Conservation (phyloP, 2,888 invertebrate species). For the Myathropa florea region DNA sequence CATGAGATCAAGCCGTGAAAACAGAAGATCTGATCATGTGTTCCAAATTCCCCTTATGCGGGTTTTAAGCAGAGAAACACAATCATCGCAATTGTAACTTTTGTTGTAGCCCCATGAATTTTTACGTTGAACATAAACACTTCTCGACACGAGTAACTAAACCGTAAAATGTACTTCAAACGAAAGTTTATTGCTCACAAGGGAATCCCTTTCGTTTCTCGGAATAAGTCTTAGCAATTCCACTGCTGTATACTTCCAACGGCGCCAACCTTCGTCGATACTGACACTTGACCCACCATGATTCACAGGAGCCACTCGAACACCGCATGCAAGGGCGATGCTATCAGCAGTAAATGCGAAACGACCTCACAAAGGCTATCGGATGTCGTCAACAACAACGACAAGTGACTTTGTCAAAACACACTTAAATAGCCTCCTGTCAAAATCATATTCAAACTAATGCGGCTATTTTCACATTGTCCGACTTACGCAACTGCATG, state of each 20-base stretch:
- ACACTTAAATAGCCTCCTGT: background rate
- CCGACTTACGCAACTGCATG: background rate
- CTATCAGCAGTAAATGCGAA: background rate
- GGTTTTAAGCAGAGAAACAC: no score
- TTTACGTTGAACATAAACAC: background rate
- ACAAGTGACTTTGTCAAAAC: no score
- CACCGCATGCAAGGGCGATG: background rate
- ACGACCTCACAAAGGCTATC: no score
- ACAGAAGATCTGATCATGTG: no score
- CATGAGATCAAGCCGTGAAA: no score
- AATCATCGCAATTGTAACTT: background rate
- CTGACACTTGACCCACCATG: background rate
- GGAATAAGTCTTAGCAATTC: background rate
- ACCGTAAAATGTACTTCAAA: background rate
- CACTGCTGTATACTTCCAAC: background rate
- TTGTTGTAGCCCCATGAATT: background rate
- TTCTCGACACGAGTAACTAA: background rate
- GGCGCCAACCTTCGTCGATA: no score
- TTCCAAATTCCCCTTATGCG: no score
- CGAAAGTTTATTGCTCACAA: background rate
- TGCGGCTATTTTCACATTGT: background rate
- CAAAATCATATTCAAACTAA: background rate
- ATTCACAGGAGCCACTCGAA: background rate
- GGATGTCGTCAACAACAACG: no score
- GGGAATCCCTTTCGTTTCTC: background rate